Evolutionary conservation across 2,113 vertebrate species (phyloP), one percentile per base, ranked within the genome.

Genomic region (Neomonachus schauinslandi): DNA sequence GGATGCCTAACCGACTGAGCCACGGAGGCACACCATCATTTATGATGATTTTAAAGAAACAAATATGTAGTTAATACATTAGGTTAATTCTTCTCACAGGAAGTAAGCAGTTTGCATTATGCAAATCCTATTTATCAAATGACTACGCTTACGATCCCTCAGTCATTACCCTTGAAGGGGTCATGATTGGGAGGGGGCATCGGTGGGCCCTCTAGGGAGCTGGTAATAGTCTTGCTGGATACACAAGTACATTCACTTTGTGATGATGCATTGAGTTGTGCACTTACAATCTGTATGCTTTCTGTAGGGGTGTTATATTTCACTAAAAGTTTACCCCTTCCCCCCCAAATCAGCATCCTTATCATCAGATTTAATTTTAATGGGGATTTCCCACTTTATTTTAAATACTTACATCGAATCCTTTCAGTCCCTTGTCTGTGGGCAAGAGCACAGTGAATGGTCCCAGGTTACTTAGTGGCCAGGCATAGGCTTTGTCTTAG

Each of bases 391-490:
- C 74, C 26, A 77, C 42, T 49, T 22, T 72, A 51, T 91, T 86
- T 89, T 31, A 94, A 53, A 49, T 98, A 99, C 99, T 99, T 98
- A 99, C 99, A 69, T 97, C 96, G 86, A 87, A 95, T 72, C 98
- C 98, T 97, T 98, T 99, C 94, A 99, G 99, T 12, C 99, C 99
- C 82, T 98, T 99, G 98, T 99, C 99, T 98, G 98, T 99, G 0
- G 99, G 99, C 81, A 99, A 98, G 28, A 99, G 99, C 53, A 99
- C 31, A 0, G 99, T 99, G 98, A 99, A 99, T 0, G 99, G 99
- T 97, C 99, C 99, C 93, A 99, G 96, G 51, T 98, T 98, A 91
- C 98, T 99, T 80, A 99, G 97, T 0, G 98, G 98, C 99, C 99
- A 99, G 21, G 99, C 98, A 9, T 99, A 98, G 83, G 82, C 95